Base-by-base conservation (phyloP, 2,113 vertebrate genomes). In the Oxyruncus cristatus region DNA sequence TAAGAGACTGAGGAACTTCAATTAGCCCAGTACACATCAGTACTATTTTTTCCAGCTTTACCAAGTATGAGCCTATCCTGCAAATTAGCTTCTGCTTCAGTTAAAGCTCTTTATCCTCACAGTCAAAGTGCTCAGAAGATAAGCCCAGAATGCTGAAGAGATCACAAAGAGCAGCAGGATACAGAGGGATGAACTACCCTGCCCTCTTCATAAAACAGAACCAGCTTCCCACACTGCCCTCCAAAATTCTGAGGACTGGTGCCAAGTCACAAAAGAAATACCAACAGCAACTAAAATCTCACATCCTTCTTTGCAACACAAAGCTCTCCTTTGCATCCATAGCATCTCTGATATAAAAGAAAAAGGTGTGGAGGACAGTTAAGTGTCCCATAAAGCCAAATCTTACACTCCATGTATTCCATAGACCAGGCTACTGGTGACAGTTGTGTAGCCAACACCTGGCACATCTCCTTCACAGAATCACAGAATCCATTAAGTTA, bases 311-410 rank as follows among this genome's bases (percentile, higher is more conserved):
- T 6, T 47, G 53, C 4, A 58, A 53, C 28, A 47, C 19, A 32
- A 46, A 49, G 37, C 3, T 58, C 2, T 12, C 32, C 6, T 53
- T 35, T 9, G 17, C 26, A 23, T 2, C 30, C 11, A 1, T 1
- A 14, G 35, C 30, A 26, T 26, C 17, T 39, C 20, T 30, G 3
- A 33, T 11, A 61, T 1, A 58, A 50, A 46, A 53, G 18, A 37
- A 27, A 42, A 32, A 61, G 30, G 11, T 37, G 30, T 3, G 23
- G 9, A 23, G 30, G 16, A 23, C 47, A 41, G 33, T 2, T 24
- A 58, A 44, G 17, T 2, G 4, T 22, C 37, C 50, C 46, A 9
- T 3, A 28, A 27, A 73, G 28, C 33, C 39, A 35, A 59, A 47
- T 3, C 1, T 9, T 28, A 33, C 8, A 2, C n/a, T 80, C 14